Evolutionary conservation across 2,888 invertebrate genomes (phyloP).

Genomic region (Idaea aversata): DNA sequence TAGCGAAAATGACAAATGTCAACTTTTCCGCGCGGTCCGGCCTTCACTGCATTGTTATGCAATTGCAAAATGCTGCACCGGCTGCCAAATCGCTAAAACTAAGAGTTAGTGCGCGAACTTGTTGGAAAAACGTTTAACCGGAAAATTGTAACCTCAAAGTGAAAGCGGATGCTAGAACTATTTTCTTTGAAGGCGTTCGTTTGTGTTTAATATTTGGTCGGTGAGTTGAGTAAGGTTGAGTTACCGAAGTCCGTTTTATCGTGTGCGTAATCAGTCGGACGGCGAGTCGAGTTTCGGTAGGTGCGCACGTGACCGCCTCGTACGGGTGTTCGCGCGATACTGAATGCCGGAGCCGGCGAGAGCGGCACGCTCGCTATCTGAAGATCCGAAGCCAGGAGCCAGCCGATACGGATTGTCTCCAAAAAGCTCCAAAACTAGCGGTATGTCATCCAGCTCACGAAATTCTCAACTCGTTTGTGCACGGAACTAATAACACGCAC

Average conservation of each 20-base stretch:
- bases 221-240: slow-evolving; percentile 48
- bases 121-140: slow-evolving; percentile 54
- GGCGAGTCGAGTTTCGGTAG: slow-evolving; percentile 37
- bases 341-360: slow-evolving; percentile 36
- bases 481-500: background rate
- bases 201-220: slow-evolving; percentile 53
- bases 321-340: slow-evolving; percentile 65
- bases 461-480: slow-evolving; percentile 2
- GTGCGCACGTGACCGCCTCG: slow-evolving; percentile 58
- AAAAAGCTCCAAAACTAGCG: slow-evolving; percentile 41
- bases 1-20: slow-evolving; percentile 43
- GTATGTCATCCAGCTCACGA: background rate
- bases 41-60: slow-evolving; percentile 75
- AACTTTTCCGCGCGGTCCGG: slow-evolving; percentile 67
- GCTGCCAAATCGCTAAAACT: slow-evolving; percentile 55
- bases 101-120: slow-evolving; percentile 48
- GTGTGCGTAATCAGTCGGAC: slow-evolving; percentile 56
- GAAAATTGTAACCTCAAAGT: slow-evolving; percentile 57
- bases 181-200: slow-evolving; percentile 16
- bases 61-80: slow-evolving; percentile 56
- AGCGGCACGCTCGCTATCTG: slow-evolving; percentile 43
- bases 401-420: slow-evolving; percentile 51
- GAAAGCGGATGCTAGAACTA: slow-evolving; percentile 37
- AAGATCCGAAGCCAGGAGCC: slow-evolving; percentile 34
- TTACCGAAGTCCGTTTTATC: slow-evolving; percentile 59